A percentile compares a stretch with the other conserved stretches of the same genome.
Conservation (phyloP, 2,113 vertebrate genomes). For the Hemiscyllium ocellatum region DNA sequence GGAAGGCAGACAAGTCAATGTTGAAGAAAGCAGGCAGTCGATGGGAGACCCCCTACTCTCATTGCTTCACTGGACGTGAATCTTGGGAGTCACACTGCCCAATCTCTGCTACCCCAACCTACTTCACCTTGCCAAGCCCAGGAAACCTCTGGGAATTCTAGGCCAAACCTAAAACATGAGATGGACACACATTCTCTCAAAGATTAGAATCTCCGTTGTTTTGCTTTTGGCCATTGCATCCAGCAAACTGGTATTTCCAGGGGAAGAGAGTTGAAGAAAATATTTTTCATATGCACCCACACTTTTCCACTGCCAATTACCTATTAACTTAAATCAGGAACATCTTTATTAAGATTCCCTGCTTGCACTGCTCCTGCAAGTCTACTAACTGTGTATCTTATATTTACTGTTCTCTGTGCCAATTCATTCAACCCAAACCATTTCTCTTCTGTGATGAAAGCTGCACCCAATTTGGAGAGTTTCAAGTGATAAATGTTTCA, state of each 20-base stretch:
- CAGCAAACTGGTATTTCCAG: background rate
- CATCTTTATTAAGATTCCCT: background rate
- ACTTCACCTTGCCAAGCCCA: no score
- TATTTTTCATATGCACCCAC: background rate
- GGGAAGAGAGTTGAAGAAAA: background rate
- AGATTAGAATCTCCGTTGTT: background rate
- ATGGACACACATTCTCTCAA: background rate
- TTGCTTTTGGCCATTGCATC: background rate
- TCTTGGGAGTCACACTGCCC: no score
- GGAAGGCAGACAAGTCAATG: background rate
- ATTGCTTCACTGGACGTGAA: no score
- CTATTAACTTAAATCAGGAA: background rate
- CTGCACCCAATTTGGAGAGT: no score
- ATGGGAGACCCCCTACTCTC: background rate
- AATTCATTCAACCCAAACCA: no score
- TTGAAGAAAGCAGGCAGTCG: background rate
- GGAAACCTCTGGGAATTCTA: background rate
- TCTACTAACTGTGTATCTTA: no score
- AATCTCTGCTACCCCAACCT: background rate
- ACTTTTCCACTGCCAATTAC: background rate
- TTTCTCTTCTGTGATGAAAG: no score
- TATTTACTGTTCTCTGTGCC: no score
- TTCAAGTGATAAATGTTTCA: no score
- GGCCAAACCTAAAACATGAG: background rate
- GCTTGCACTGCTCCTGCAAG: background rate